Base-by-base conservation (phyloP, 2,113 vertebrate genomes). In the Euleptes europaea region DNA sequence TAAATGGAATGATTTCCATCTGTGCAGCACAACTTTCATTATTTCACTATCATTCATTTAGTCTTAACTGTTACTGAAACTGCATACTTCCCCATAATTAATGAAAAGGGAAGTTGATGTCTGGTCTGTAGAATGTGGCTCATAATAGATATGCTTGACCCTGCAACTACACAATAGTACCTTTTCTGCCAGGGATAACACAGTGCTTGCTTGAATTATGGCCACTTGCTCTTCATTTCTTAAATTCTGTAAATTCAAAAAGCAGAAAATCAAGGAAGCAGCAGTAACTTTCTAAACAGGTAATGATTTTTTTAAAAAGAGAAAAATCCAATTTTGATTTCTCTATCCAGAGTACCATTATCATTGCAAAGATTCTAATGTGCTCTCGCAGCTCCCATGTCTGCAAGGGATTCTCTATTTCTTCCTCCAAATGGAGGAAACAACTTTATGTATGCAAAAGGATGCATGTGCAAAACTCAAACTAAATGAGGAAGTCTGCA, bases 181-280 rank as follows among this genome's bases (percentile, higher is more conserved):
- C 98, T 99, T 99, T 92, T 99, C 99, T 84, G 99, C 99, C 73
- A 99, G 95, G 26, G 99, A 99, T 84, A 99, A 94, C 42, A 99
- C 99, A 0, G 99, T 99, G 91, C 98, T 99, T 51, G 99, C 99
- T 93, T 99, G 99, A 93, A 99, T 99, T 86, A 99, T 99, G 83
- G 99, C 99, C 88, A 99, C 99, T 94, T 99, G 99, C 78, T 99
- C 99, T 95, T 99, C 99, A 84, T 99, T 99, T 92, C 99, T 97
- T 94, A 99, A 96, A 91, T 99, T 99, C 99, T 99, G 88, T 47
- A 82, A 49, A 91, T 63, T 90, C 57, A 78, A 82, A 71, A 70
- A 91, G 17, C 80, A 7, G 4, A 42, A 84, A 86, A 14, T 40
- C 71, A 78, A 85, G 49, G 10, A 81, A 88, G 1, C 67, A 7